Evolutionary conservation across 2,888 invertebrate genomes (phyloP), one percentile per base, ranked within the genome.

Genomic region (Drosophila niveifrons): DNA sequence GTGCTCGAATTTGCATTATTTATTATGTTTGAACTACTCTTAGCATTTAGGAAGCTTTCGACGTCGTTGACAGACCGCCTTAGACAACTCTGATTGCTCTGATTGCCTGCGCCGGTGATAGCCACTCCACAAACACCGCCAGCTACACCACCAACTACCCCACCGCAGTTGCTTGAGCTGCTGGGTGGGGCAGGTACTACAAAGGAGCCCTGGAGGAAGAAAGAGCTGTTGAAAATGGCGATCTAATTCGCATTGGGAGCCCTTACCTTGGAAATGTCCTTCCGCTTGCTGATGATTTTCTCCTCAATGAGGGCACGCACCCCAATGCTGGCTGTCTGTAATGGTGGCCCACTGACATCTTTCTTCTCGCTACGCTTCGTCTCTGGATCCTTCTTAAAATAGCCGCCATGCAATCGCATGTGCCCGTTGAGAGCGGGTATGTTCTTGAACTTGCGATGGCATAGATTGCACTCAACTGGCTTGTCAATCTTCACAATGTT

Each of bases 401-500:
- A 99, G 63, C 99, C 98, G 47, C 99, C 99, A 92, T 99, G 99
- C 75, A 99, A 94, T 89, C 99, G 94, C 99, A 99, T 99, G 92
- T 99, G 99, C 8, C 99, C 99, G 93, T 99, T 99, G 63, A 99
- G 95, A 29, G 99, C 99, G 18, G 98, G 98, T 92, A 98, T 97
- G 93, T 98, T 99, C 93, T 99, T 99, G 93, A 99, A 99, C 92
- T 97, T 96, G 84, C 98, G 95, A 93, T 98, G 97, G 92, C 99
- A 99, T 69, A 98, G 94, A 93, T 97, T 97, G 93, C 99, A 99
- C 92, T 98, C 97, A 67, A 98, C 98, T 47, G 98, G 98, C 90
- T 97, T 97, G 68, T 96, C 96, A 44, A 94, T 93, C 82, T 94
- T 93, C 15, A 92, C 91, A 72, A 92, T 92, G 71, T 92, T 92